Conservation (phyloP, 35 echinoderm and acorn worm species). For the Acanthaster planci region DNA sequence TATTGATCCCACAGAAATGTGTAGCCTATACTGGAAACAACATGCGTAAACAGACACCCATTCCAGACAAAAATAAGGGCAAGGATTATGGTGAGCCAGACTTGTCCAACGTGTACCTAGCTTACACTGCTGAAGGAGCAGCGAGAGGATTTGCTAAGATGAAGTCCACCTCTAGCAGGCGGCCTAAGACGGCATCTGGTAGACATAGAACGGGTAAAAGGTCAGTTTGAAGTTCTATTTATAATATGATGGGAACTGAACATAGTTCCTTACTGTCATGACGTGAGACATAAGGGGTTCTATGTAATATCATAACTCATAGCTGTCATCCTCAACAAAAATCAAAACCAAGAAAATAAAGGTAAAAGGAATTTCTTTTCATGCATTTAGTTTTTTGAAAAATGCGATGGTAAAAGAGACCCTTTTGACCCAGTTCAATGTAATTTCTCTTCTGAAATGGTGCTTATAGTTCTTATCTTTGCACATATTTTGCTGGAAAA, state of each 20-base stretch:
- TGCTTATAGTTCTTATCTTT: no score
- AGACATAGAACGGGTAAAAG: constrained; percentile 83
- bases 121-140: constrained; percentile 74
- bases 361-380: no score
- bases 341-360: no score
- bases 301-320: no score
- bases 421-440: no score
- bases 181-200: constrained; percentile 76
- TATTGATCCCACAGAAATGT: constrained; percentile 78
- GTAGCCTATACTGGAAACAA: constrained; percentile 99
- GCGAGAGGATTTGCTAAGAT: constrained; percentile 70
- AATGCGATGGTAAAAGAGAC: no score
- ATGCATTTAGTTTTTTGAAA: no score
- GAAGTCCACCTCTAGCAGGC: constrained; percentile 48
- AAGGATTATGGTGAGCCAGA: constrained; percentile 75
- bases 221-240: constrained; percentile 48
- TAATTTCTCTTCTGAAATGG: no score
- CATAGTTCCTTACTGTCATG: not conserved
- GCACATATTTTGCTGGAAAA: no score
- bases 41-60: constrained; percentile 96
- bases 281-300: not conserved
- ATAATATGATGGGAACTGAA: not conserved
- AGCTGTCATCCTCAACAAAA: no score
- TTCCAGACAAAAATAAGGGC: constrained; percentile 75
- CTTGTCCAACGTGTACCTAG: constrained; percentile 82